Evolutionary conservation across 1,140 invertebrate species (phyloP), one percentile per base, ranked within the genome.

Genomic region (Bombus superbus): DNA sequence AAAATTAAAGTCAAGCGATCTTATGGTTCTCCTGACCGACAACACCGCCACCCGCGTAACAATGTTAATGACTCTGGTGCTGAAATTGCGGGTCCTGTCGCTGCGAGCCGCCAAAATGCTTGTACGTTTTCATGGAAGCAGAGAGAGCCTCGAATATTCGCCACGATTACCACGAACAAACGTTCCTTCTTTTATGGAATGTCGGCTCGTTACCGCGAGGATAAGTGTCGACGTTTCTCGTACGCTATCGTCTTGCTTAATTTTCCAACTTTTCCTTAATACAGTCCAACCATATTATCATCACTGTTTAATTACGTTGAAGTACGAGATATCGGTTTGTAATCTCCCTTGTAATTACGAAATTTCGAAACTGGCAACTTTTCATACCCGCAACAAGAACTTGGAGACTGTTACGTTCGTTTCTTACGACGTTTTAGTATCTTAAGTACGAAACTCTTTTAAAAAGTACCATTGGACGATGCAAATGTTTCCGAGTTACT

Each of bases 1-100:
- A 94, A 94, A 94, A 94, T 94, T 95, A 94, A 94, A 94, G 90
- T 92, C 91, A 91, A 90, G 92, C 86, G 81, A 90, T 92, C 93
- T 94, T 93, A 93, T 87, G 90, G 81, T 88, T 88, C 91, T 82
- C 89, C 83, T 86, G 88, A 82, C 86, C 88, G 90, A 92, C 90
- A 92, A 90, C 92, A 66, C 89, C 81, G 91, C 93, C 93, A 93
- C 92, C 92, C 92, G 90, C 90, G 90, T 92, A 92, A 93, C 91
- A 91, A 93, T 93, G 89, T 94, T 95, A 94, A 95, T 95, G 91
- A 88, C 85, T 71, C 76, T 80, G 84, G 76, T 79, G 83, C 90
- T 91, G 83, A 95, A 94, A 94, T 94, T 92, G 90, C 90, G 57
- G 89, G 88, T 86, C 83, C 83, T 73, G 66, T 89, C 81, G 68